phyloP scores from a whole-genome alignment of 2,113 vertebrate genomes.

The Centropus unirufus region DNA sequence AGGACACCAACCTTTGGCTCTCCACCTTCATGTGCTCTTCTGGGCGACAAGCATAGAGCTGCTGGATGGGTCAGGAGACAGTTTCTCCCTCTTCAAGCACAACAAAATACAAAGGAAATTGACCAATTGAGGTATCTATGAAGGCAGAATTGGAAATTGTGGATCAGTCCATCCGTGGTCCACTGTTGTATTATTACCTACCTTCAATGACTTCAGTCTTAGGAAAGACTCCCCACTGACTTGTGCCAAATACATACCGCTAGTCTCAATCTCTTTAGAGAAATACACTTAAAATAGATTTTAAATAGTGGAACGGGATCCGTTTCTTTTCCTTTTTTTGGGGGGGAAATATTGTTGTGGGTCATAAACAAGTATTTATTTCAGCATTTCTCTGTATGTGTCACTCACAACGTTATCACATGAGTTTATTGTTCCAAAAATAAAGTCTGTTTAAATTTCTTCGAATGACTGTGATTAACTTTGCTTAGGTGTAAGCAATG shows the following conservation, averaged over 20 bases:
- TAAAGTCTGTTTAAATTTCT: background rate
- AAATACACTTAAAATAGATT: background rate
- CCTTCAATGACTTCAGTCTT: background rate
- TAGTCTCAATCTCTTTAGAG: background rate
- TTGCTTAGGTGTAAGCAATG: background rate
- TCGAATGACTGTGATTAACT: background rate
- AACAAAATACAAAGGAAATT: background rate
- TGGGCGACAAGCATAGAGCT: background rate
- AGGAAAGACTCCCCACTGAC: background rate
- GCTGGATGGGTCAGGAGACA: background rate
- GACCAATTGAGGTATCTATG: background rate
- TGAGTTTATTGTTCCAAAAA: background rate
- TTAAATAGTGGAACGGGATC: background rate
- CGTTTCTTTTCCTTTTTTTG: background rate
- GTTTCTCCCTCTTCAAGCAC: background rate
- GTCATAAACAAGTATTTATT: background rate
- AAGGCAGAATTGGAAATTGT: background rate
- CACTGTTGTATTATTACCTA: background rate
- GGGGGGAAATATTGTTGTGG: background rate
- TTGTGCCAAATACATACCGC: background rate
- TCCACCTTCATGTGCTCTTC: background rate
- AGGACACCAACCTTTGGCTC: background rate
- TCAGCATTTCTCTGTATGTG: background rate
- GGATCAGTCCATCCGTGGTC: background rate
- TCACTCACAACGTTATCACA: background rate